Base-by-base conservation (phyloP, 2,888 invertebrate genomes). In the Pristionchus mayeri region DNA sequence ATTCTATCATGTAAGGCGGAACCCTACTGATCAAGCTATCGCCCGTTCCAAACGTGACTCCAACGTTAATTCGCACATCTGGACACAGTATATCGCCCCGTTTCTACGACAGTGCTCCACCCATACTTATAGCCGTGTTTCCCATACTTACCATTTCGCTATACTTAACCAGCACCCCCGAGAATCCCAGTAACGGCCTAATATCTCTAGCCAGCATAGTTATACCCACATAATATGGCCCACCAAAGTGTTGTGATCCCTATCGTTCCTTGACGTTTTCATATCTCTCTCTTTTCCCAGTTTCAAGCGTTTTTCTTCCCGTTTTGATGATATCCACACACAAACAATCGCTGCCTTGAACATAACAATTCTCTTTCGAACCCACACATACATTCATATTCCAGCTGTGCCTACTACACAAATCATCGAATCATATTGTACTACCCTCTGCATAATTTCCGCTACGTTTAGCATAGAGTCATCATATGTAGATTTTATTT, bases 171-270 rank as follows among this genome's bases (percentile, higher is more conserved):
- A 34, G 13, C 63, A 34, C 13, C 11, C 13, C 11, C 13, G 34
- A 18, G 63, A 63, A 63, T 63, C 63, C 63, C 63, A 63, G 63
- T 63, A 63, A 63, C 34, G 34, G 13, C 30, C 27, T 18, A 34
- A 34, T 63, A 0, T 34, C n/a, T n/a, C n/a, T 63, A 30, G 34
- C 63, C 63, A n/a, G 44, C 34, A 63, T 63, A 63, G 63, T 63
- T 57, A n/a, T n/a, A n/a, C n/a, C n/a, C n/a, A n/a, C 27, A 27
- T 27, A 60, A 71, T 71, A 71, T 44, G 24, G 24, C 37, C 44
- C 37, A 44, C 71, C 71, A 71, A 71, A 71, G 71, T 34, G 63
- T 71, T 71, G 71, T 71, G 71, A 71, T 71, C 67, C 4, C 67
- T 2, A 21, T 21, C 24, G 11, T 71, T 71, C 63, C 40, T 40